These are phyloP conservation scores for Chelmon rostratus DNA, from an alignment of 2,797 vertebrate species.

Conservation along the genomic window DNA sequence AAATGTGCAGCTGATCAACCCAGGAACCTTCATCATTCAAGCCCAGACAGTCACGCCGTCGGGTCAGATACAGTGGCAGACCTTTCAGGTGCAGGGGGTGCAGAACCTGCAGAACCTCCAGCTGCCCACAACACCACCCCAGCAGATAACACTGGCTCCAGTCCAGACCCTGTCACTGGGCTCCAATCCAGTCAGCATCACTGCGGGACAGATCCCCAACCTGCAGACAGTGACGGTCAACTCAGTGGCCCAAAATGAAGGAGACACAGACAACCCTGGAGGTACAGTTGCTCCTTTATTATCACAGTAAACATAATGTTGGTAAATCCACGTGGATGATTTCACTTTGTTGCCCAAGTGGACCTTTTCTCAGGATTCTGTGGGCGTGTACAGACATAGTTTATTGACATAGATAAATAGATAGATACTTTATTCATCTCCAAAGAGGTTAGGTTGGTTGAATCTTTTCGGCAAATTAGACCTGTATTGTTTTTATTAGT, in stretches of 20 bases:
- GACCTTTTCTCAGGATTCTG: background rate
- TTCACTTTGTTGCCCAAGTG: background rate
- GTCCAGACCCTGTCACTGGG: slow-evolving; percentile 97
- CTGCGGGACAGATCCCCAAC: slow-evolving; percentile 96
- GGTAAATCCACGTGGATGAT: background rate
- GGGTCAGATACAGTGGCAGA: slow-evolving; percentile 99
- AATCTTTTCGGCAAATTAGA: slow-evolving; percentile 7
- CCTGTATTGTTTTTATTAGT: background rate
- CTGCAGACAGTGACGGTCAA: slow-evolving; percentile 99
- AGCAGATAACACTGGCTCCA: slow-evolving; percentile 98
- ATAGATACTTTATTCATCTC: too few species aligned
- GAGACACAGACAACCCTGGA: slow-evolving; percentile 90
- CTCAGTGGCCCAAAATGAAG: slow-evolving; percentile 93
- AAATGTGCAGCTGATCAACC: slow-evolving; percentile 98
- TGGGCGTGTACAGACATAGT: background rate
- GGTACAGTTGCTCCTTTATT: slow-evolving; percentile 81
- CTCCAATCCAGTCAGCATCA: slow-evolving; percentile 91
- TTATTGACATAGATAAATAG: slow-evolving; percentile 7
- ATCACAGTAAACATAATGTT: background rate
- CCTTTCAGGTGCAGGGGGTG: slow-evolving; percentile 99
- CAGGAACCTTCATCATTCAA: slow-evolving; percentile 99
- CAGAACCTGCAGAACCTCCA: slow-evolving; percentile 99
- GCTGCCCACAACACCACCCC: slow-evolving; percentile 94
- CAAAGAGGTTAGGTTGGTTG: slow-evolving; percentile 11
- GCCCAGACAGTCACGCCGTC: slow-evolving; percentile 98